Percentiles rank a stretch among this genome's conserved stretches.
Conservation (phyloP, 2,797 vertebrate species). For the Lindbergichthys nudifrons region DNA sequence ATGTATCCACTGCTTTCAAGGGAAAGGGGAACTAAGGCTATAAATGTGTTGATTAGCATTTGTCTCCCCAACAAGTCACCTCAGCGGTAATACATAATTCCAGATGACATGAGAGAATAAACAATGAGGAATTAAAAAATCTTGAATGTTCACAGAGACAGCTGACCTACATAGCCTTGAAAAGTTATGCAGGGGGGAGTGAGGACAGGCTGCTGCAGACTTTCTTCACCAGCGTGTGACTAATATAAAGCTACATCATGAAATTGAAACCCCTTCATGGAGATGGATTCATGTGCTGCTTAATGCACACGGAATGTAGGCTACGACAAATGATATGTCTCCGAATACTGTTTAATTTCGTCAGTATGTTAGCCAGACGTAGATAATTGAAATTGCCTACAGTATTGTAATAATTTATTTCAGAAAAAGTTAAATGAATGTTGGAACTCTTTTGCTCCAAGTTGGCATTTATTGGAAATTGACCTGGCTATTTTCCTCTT, state of each 20-base stretch:
- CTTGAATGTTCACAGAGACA: slow-evolving; percentile 48
- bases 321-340: slow-evolving; percentile 4
- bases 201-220: slow-evolving; percentile 51
- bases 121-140: slow-evolving; percentile 48
- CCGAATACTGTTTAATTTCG: neutral
- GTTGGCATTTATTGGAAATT: neutral
- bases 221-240: slow-evolving; percentile 49
- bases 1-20: slow-evolving; percentile 20
- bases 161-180: slow-evolving; percentile 71
- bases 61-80: slow-evolving; percentile 22
- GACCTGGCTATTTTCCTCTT: no score
- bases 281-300: slow-evolving; percentile 25
- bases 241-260: slow-evolving; percentile 60
- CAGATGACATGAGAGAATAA: slow-evolving; percentile 51
- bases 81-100: slow-evolving; percentile 30
- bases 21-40: slow-evolving; percentile 3
- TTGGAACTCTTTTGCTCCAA: neutral
- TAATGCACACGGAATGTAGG: slow-evolving; percentile 31
- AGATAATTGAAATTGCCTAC: neutral
- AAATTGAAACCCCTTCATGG: slow-evolving; percentile 45
- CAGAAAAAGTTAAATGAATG: slow-evolving; percentile 1
- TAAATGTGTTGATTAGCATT: slow-evolving; percentile 47
- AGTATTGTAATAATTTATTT: neutral
- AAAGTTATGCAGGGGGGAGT: slow-evolving; percentile 53
- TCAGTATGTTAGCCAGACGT: neutral